These are phyloP conservation scores for Turdus rufiventris DNA, from an alignment of 2,113 vertebrate species.

Conservation along the genomic window DNA sequence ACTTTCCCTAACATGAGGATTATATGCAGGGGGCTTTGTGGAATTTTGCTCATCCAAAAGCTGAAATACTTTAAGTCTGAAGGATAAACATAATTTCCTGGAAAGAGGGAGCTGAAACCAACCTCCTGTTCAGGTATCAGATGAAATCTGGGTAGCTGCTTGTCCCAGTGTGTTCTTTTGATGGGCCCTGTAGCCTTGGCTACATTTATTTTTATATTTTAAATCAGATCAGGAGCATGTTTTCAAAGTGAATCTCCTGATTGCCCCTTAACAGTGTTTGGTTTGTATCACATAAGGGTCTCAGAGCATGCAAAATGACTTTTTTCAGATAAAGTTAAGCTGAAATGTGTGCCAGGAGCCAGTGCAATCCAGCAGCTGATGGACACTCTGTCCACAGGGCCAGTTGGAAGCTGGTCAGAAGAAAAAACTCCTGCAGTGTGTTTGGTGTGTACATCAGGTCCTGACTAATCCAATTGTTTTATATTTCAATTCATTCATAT, in stretches of 20 bases:
- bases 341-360: not conserved
- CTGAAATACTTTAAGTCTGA: slow-evolving; percentile 1
- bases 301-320: not conserved
- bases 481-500: not conserved
- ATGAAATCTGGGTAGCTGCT: not conserved
- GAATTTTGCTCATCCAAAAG: slow-evolving; percentile 15
- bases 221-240: not conserved
- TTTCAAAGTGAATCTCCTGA: not conserved
- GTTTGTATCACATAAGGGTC: not conserved
- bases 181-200: not conserved
- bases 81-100: not conserved
- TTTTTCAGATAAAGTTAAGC: not conserved
- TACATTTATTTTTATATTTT: not conserved
- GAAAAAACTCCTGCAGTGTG: not conserved
- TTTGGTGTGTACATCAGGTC: not conserved
- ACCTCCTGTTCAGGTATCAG: not conserved
- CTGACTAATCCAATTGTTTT: not conserved
- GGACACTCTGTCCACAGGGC: not conserved
- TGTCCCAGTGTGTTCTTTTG: not conserved
- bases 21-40: not conserved
- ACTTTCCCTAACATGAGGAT: not conserved
- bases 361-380: not conserved
- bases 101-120: not conserved
- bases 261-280: not conserved
- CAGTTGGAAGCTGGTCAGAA: not conserved